A percentile compares a stretch with the other conserved stretches of the same genome.
These are phyloP conservation scores for Pipistrellus kuhlii DNA, from an alignment of 2,797 vertebrate species.

Conservation along the genomic window DNA sequence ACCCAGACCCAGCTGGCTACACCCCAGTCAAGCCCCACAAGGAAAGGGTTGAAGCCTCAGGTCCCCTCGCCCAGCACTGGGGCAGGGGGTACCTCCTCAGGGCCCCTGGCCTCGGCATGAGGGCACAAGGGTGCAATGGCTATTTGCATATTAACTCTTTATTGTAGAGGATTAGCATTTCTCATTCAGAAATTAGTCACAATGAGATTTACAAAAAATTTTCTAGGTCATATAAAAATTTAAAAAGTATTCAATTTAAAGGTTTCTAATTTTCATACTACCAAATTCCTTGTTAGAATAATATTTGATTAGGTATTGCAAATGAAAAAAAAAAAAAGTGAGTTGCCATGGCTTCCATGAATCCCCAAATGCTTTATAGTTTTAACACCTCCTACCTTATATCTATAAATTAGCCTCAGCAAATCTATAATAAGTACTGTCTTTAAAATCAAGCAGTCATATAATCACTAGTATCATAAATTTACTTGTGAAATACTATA, in stretches of 20 bases:
- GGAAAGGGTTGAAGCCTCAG: too few relatives aligned
- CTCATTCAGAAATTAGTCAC: neutral
- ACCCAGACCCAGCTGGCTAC: too few relatives aligned
- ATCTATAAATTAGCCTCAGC: constrained; percentile 57
- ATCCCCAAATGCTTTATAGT: constrained; percentile 26
- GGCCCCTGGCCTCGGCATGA: fast-evolving
- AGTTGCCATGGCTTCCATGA: constrained; percentile 45
- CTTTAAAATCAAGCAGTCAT: constrained; percentile 44
- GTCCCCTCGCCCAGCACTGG: too few relatives aligned
- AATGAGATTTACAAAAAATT: constrained; percentile 3
- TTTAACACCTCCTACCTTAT: constrained; percentile 58
- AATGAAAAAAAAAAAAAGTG: constrained; percentile 42
- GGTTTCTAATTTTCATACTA: neutral
- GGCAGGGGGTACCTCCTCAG: too few relatives aligned
- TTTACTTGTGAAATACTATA: constrained; percentile 22
- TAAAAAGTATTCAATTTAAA: constrained; percentile 48
- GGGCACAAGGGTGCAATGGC: too few relatives aligned
- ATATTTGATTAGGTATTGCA: constrained; percentile 39
- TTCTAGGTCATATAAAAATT: neutral
- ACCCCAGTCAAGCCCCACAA: too few relatives aligned
- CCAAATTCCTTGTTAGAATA: neutral
- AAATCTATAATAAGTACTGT: neutral
- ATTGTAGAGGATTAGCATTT: neutral
- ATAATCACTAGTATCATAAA: neutral
- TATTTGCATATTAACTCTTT: too few relatives aligned